phyloP scores from a whole-genome alignment of 2,888 invertebrate species.

The Serrognathus titanus region DNA sequence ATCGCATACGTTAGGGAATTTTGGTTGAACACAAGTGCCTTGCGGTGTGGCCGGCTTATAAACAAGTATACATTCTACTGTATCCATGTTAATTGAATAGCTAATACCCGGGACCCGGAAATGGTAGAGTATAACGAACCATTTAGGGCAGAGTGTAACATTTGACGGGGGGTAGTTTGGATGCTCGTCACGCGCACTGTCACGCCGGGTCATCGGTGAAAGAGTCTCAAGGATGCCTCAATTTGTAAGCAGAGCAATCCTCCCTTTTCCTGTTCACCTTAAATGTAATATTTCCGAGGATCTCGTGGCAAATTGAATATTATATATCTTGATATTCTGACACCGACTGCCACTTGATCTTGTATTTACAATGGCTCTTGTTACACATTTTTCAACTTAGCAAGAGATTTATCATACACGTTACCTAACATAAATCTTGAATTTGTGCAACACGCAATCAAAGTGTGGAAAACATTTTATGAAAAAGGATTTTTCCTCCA shows the following conservation, averaged over 20 bases:
- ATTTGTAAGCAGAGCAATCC: slow-evolving; percentile 43
- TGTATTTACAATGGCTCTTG: not conserved
- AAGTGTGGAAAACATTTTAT: no score
- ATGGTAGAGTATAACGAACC: not conserved
- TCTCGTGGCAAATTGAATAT: slow-evolving; percentile 45
- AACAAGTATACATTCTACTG: slow-evolving; percentile 14
- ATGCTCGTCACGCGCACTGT: slow-evolving; percentile 43
- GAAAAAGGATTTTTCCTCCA: no score
- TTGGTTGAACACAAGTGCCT: slow-evolving; percentile 16
- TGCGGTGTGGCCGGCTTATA: slow-evolving; percentile 13
- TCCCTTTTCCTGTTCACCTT: slow-evolving; percentile 38
- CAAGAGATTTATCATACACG: no score
- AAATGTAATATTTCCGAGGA: slow-evolving; percentile 42
- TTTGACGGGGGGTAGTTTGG: slow-evolving; percentile 17
- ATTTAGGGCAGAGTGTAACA: not conserved
- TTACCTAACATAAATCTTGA: no score
- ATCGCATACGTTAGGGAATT: slow-evolving; percentile 15
- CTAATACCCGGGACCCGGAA: slow-evolving; percentile 5
- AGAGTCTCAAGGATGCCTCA: slow-evolving; percentile 44
- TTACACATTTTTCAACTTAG: not conserved
- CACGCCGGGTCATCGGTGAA: slow-evolving; percentile 41
- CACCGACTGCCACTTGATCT: slow-evolving; percentile 20
- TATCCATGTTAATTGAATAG: slow-evolving; percentile 17
- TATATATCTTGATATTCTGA: slow-evolving; percentile 42
- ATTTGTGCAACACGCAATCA: no score